Evolutionary conservation across 1,140 invertebrate species (phyloP).

Genomic region (Brachionus rubens): DNA sequence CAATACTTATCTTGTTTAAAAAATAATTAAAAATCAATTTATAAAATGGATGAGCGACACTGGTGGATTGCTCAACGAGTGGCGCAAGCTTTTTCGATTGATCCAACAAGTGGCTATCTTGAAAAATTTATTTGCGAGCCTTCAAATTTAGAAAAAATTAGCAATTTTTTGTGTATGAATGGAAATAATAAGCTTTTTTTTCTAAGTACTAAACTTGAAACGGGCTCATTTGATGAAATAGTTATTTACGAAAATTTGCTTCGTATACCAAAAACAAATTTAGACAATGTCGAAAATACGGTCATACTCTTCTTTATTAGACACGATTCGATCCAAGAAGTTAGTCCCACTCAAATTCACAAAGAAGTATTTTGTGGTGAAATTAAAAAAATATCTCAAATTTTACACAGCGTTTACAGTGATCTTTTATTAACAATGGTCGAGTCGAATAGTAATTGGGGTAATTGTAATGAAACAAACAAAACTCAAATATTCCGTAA

Average conservation of each 20-base stretch:
- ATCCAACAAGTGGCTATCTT: conserved; percentile 54
- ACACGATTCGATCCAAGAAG: conserved; percentile 51
- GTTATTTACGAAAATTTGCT: conserved; percentile 56
- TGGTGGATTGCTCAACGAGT: conserved; percentile 61
- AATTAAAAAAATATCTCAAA: conserved; percentile 54
- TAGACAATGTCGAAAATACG: conserved; percentile 53
- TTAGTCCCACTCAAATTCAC: conserved; percentile 55
- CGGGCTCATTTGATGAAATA: conserved; percentile 51
- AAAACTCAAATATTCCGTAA: conserved; percentile 47
- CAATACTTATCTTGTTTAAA: too few relatives aligned
- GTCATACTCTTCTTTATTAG: conserved; percentile 57
- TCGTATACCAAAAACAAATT: conserved; percentile 52
- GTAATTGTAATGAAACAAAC: conserved; percentile 53
- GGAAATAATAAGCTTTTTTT: conserved; percentile 58
- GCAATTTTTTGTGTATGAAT: conserved; percentile 55
- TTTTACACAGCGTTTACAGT: conserved; percentile 57
- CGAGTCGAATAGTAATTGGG: conserved; percentile 58
- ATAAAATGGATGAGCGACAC: conserved; percentile 59
- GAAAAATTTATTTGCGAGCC: conserved; percentile 59
- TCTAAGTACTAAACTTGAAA: conserved; percentile 54
- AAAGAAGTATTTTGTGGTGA: conserved; percentile 58
- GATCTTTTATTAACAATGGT: conserved; percentile 51
- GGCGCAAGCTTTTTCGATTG: conserved; percentile 58
- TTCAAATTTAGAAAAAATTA: conserved; percentile 54
- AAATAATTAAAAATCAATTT: too few relatives aligned